Evolutionary conservation across 2,113 vertebrate species (phyloP).

Genomic region (Channa argus): DNA sequence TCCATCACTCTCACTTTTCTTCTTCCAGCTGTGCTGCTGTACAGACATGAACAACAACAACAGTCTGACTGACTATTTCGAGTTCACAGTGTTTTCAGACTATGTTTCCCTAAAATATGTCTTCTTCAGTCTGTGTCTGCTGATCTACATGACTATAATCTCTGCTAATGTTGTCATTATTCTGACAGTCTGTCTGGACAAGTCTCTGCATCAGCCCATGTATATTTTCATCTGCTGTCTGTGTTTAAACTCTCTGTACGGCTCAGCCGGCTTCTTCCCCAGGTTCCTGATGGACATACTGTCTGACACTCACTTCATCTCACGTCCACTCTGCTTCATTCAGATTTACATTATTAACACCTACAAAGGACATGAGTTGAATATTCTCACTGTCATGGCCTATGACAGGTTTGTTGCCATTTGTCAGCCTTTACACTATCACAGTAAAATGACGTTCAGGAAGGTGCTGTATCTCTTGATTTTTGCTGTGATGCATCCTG

Average conservation of each 20-base stretch:
- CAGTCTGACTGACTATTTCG: constrained; percentile 19
- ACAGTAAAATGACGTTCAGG: constrained; percentile 9
- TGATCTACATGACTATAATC: constrained; percentile 30
- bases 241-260: constrained; percentile 46
- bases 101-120: constrained; percentile 4
- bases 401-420: constrained; percentile 51
- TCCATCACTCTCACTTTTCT: background rate
- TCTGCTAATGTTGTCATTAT: constrained; percentile 35
- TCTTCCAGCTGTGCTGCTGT: background rate
- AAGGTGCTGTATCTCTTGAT: background rate
- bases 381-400: constrained; percentile 34
- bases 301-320: constrained; percentile 44
- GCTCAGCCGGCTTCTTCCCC: constrained; percentile 48
- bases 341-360: constrained; percentile 36
- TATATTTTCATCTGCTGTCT: constrained; percentile 49
- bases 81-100: constrained; percentile 32
- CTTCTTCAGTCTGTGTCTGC: constrained; percentile 35
- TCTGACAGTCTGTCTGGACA: constrained; percentile 18
- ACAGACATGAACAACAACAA: constrained; percentile 20
- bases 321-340: constrained; percentile 10
- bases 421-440: constrained; percentile 46
- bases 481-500: background rate
- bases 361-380: background rate
- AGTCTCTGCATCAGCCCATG: constrained; percentile 52
- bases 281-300: constrained; percentile 38